Conservation (phyloP, 2,888 invertebrate genomes). For the Plagodis pulveraria region DNA sequence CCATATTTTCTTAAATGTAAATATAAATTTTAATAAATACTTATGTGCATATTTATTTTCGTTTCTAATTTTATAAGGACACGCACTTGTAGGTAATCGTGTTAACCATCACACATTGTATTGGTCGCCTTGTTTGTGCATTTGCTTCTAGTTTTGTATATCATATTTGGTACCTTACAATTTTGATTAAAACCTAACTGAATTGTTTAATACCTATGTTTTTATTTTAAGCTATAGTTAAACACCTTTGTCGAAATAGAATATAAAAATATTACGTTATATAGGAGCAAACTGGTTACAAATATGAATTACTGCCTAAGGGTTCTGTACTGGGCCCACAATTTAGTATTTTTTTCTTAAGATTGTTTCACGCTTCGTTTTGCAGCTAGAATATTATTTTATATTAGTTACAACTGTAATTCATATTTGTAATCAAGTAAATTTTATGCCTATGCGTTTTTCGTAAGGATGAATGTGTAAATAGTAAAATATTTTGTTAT, state of each 20-base stretch:
- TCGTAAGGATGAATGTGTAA: conserved; percentile 53
- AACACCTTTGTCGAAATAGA: conserved; percentile 40
- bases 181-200: conserved; percentile 44
- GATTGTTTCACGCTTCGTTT: conserved; percentile 24
- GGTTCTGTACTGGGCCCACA: conserved; percentile 19
- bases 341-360: conserved; percentile 18
- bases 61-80: conserved; percentile 61
- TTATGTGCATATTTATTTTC: conserved; percentile 82
- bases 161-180: conserved; percentile 53
- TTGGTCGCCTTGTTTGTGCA: conserved; percentile 77
- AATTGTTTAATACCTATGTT: conserved; percentile 49
- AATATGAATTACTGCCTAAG: conserved; percentile 32
- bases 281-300: conserved; percentile 35
- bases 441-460: conserved; percentile 39
- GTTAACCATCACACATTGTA: conserved; percentile 70
- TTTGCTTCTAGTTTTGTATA: conserved; percentile 77
- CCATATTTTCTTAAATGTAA: conserved; percentile 84
- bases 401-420: conserved; percentile 26
- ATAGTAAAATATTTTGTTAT: conserved; percentile 56
- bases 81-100: conserved; percentile 58
- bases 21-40: conserved; percentile 79
- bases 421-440: conserved; percentile 37
- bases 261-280: conserved; percentile 41
- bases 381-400: conserved; percentile 26
- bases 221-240: conserved; percentile 44